These are phyloP conservation scores for Urocyon cinereoargenteus DNA, from an alignment of 2,797 vertebrate species.

Conservation along the genomic window DNA sequence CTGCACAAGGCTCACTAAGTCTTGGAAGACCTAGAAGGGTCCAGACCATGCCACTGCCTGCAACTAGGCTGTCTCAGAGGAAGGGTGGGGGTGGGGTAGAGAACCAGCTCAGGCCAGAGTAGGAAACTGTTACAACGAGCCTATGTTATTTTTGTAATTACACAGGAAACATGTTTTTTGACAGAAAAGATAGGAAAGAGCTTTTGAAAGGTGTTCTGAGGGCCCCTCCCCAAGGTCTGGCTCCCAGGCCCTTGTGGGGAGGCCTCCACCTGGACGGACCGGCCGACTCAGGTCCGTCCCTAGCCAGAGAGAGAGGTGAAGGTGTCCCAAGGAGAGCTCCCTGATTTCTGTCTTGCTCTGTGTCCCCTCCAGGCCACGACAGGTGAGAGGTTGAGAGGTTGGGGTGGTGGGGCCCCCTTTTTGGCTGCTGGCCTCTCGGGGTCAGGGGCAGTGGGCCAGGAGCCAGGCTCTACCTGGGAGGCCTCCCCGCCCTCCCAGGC, in stretches of 20 bases:
- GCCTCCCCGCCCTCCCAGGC: neutral
- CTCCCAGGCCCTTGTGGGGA: neutral
- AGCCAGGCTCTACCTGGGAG: neutral
- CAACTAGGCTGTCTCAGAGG: neutral
- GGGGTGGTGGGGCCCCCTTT: neutral
- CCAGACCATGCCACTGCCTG: neutral
- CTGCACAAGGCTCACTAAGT: accelerated
- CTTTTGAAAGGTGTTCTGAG: neutral
- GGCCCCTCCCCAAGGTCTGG: neutral
- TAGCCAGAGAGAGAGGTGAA: accelerated
- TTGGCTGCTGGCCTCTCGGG: neutral
- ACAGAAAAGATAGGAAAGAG: neutral
- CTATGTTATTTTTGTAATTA: neutral
- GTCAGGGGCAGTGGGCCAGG: neutral
- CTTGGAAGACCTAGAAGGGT: neutral
- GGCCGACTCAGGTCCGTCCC: neutral
- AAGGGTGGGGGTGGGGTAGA: neutral
- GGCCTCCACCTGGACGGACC: neutral
- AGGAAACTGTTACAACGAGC: neutral
- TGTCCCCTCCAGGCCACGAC: neutral
- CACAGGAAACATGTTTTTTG: neutral
- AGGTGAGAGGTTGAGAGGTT: accelerated
- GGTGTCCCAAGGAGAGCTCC: accelerated
- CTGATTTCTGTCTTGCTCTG: neutral
- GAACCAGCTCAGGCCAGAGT: neutral